Conservation (phyloP, 1,140 invertebrate genomes). For the Leptopilina boulardi region DNA sequence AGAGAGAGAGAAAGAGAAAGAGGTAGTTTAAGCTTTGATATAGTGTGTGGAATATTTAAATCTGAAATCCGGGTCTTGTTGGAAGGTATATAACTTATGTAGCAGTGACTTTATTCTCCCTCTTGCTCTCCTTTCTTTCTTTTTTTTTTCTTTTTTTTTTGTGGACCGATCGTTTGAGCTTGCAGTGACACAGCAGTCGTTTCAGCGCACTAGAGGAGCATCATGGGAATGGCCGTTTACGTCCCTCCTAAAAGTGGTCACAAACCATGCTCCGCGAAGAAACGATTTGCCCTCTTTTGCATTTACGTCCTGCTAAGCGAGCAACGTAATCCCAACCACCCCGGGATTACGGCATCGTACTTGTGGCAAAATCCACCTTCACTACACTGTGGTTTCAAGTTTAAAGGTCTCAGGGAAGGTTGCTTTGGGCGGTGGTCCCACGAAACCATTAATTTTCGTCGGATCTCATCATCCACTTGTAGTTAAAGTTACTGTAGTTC, state of each 20-base stretch:
- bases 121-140: no score
- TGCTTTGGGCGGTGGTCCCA: slow-evolving; percentile 54
- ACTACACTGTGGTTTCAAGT: slow-evolving; percentile 52
- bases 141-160: neutral
- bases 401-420: slow-evolving; percentile 52
- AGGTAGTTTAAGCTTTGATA: neutral
- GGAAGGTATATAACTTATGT: neutral
- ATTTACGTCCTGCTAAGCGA: slow-evolving; percentile 66
- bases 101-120: neutral
- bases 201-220: slow-evolving; percentile 11
- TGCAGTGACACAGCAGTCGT: slow-evolving; percentile 18
- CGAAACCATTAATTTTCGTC: slow-evolving; percentile 61
- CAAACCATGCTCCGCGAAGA: slow-evolving; percentile 36
- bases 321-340: slow-evolving; percentile 60
- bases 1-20: no score
- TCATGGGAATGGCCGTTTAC: neutral
- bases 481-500: slow-evolving; percentile 45
- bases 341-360: slow-evolving; percentile 54
- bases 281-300: slow-evolving; percentile 47
- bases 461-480: slow-evolving; percentile 48
- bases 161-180: neutral
- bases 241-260: slow-evolving; percentile 31
- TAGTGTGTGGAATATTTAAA: slow-evolving; percentile 6
- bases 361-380: slow-evolving; percentile 53
- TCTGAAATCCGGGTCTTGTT: neutral